A percentile compares a stretch with the other conserved stretches of the same genome.
Conservation (phyloP, 2,113 vertebrate species). For the Kobus ellipsiprymnus region DNA sequence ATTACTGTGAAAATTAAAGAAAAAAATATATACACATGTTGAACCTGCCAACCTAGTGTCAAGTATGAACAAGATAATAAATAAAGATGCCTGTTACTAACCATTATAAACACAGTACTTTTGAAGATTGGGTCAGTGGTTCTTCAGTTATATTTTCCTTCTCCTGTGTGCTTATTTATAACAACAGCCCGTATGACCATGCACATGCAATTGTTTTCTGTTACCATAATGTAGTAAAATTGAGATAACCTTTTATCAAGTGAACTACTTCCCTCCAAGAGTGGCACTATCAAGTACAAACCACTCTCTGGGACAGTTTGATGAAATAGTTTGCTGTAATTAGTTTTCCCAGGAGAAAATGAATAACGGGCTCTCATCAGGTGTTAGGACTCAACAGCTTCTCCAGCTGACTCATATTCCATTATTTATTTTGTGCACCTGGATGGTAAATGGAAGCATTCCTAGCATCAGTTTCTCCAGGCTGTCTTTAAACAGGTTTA, state of each 20-base stretch:
- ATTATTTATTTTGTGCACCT: slow-evolving; percentile 56
- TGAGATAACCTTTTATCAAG: slow-evolving; percentile 20
- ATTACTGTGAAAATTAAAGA: not conserved
- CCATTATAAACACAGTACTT: not conserved
- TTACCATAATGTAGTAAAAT: not conserved
- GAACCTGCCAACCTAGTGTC: not conserved
- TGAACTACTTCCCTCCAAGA: slow-evolving; percentile 15
- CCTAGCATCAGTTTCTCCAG: slow-evolving; percentile 56
- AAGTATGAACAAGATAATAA: not conserved
- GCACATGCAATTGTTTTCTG: not conserved
- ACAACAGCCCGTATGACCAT: not conserved
- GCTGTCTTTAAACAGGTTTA: slow-evolving; percentile 44
- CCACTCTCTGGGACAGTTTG: slow-evolving; percentile 11
- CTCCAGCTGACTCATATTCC: slow-evolving; percentile 32
- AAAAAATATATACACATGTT: not conserved
- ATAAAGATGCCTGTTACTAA: not conserved
- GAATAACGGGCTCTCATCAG: slow-evolving; percentile 38
- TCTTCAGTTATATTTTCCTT: slow-evolving; percentile 19
- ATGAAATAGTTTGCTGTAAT: slow-evolving; percentile 46
- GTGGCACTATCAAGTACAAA: not conserved
- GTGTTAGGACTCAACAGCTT: slow-evolving; percentile 33
- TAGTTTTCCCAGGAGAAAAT: slow-evolving; percentile 44
- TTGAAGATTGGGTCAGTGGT: not conserved
- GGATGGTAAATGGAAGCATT: slow-evolving; percentile 51
- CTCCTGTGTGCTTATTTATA: not conserved